Percentiles rank a stretch among this genome's conserved stretches.
Evolutionary conservation across 2,797 vertebrate genomes (phyloP).

Genomic region (Hippocampus kuda): DNA sequence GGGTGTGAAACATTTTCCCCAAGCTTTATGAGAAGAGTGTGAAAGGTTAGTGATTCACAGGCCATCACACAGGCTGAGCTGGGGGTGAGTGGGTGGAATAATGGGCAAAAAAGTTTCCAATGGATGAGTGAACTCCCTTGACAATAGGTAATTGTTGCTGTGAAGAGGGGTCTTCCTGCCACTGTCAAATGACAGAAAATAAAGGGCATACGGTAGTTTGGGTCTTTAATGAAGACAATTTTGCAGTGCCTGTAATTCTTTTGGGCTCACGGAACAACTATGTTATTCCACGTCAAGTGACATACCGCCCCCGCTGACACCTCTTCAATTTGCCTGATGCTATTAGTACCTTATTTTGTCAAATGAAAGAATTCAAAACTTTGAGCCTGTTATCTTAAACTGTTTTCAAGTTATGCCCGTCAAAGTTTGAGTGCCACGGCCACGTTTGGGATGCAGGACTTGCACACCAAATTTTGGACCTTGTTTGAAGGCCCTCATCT

Average conservation of each 20-base stretch:
- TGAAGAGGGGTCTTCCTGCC: neutral
- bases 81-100: constrained; percentile 34
- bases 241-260: neutral
- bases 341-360: too few relatives aligned
- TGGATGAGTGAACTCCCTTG: constrained; percentile 47
- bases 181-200: neutral
- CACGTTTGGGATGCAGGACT: too few relatives aligned
- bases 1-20: constrained; percentile 27
- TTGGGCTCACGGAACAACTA: neutral
- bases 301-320: too few relatives aligned
- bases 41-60: constrained; percentile 30
- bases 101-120: constrained; percentile 24
- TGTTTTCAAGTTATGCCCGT: too few relatives aligned
- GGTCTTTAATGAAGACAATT: neutral
- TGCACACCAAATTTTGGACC: too few relatives aligned
- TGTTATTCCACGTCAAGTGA: neutral
- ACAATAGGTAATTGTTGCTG: constrained; percentile 26
- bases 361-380: too few relatives aligned
- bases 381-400: too few relatives aligned
- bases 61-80: constrained; percentile 30
- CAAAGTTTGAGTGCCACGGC: too few relatives aligned
- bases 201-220: neutral
- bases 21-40: constrained; percentile 25
- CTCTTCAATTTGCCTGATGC: too few relatives aligned
- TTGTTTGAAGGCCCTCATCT: too few relatives aligned